These are phyloP conservation scores for Echinops telfairi DNA, from an alignment of 2,113 vertebrate species.

Conservation along the genomic window DNA sequence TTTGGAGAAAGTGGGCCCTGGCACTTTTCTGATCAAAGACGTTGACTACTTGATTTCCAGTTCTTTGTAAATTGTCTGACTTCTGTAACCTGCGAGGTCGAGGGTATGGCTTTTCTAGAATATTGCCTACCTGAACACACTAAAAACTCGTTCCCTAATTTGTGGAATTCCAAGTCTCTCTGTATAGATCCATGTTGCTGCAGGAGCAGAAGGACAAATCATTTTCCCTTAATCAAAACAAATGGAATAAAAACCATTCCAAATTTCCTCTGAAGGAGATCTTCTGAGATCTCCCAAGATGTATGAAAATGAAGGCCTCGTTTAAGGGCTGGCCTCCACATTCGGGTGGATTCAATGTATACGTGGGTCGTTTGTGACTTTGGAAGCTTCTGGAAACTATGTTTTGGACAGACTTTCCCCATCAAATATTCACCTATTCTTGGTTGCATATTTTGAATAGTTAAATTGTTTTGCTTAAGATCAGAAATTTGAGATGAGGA, in stretches of 20 bases:
- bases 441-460: neutral
- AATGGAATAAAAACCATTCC: neutral
- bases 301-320: neutral
- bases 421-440: neutral
- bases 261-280: neutral
- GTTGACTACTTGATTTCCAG: neutral
- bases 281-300: neutral
- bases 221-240: neutral
- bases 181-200: neutral
- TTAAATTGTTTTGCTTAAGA: neutral
- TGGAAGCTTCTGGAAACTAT: neutral
- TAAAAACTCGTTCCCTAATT: neutral
- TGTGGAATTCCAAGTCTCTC: neutral
- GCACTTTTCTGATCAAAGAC: neutral
- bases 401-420: neutral
- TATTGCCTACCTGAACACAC: neutral
- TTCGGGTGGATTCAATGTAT: accelerated
- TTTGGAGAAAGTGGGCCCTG: neutral
- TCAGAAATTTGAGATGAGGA: neutral
- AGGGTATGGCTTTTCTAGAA: neutral
- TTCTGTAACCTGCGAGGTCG: neutral
- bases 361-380: neutral
- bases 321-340: neutral
- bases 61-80: neutral
- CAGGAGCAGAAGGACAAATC: neutral